Percentiles rank a stretch among this genome's conserved stretches.
phyloP scores from a whole-genome alignment of 2,888 invertebrate species.

The Drosophila falleni region DNA sequence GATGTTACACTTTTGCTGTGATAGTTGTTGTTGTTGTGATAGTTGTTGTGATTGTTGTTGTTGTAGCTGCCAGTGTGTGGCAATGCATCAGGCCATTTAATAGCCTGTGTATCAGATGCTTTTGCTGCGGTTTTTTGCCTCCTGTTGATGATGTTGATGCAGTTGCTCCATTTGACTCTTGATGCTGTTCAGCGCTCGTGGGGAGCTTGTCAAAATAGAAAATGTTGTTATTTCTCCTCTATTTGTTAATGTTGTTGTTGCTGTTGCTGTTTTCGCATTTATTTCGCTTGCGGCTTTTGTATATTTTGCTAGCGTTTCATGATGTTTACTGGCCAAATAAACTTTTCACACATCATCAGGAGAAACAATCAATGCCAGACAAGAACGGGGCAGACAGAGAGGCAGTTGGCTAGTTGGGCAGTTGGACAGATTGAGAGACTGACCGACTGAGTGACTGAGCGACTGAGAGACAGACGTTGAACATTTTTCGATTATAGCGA shows the following conservation, averaged over 20 bases:
- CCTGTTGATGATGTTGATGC: constrained; percentile 26
- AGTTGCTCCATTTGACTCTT: constrained; percentile 43
- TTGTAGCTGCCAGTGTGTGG: constrained; percentile 27
- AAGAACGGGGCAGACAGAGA: constrained; percentile 10
- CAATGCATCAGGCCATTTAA: constrained; percentile 41
- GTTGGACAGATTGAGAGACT: constrained; percentile 25
- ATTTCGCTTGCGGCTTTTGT: constrained; percentile 45
- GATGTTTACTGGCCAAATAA: constrained; percentile 76
- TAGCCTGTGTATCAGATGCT: constrained; percentile 25
- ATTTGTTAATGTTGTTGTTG: constrained; percentile 15
- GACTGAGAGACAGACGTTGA: constrained; percentile 30
- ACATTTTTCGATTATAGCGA: constrained; percentile 35
- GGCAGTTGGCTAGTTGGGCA: constrained; percentile 6
- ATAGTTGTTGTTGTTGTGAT: neutral
- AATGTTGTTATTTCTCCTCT: constrained; percentile 3
- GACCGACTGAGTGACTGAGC: constrained; percentile 12
- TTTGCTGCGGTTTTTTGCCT: constrained; percentile 18
- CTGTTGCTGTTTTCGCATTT: constrained; percentile 22
- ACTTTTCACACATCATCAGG: constrained; percentile 78
- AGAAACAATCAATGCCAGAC: constrained; percentile 71
- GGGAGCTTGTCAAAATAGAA: constrained; percentile 23
- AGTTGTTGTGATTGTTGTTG: constrained; percentile 29
- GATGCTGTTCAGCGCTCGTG: constrained; percentile 16
- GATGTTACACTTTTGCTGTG: constrained; percentile 28
- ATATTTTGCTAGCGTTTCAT: constrained; percentile 74